Base-by-base conservation (phyloP, 2,797 vertebrate genomes). In the Notolepis coatsorum region DNA sequence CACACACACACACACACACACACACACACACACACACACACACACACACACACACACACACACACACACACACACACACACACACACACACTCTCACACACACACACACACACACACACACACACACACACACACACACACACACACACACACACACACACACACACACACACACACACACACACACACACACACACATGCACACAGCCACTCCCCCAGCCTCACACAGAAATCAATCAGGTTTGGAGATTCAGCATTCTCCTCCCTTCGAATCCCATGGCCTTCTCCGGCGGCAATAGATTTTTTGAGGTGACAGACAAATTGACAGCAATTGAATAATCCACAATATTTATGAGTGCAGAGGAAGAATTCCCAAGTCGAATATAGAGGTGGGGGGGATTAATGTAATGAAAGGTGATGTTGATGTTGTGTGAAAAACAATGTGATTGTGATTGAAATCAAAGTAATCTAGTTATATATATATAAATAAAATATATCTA, bases 321-420 rank as follows among this genome's bases (percentile, higher is more conserved):
- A 80, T 58, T 84, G 81, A 85, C 81, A 85, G 80, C 77, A 49
- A 75, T 66, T 65, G 79, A 86, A 86, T 84, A 84, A 81, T 81
- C 66, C 27, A 45, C 15, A 24, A 67, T 71, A 73, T 85, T 84
- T 84, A 82, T 82, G 73, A 65, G 53, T 31, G 15, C 51, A 15
- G 56, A 10, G 59, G 54, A 76, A 49, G 52, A 31, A 51, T 60
- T 81, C 52, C 56, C 60, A 73, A 74, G 59, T 61, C n/a, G n/a
- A n/a, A n/a, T n/a, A n/a, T n/a, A n/a, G n/a, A n/a, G 65, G 57
- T 23, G 15, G 35, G 39, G 39, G 27, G n/a, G n/a, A n/a, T n/a
- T n/a, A n/a, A n/a, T n/a, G 57, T 80, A 81, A 86, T 87, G 73
- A 75, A 87, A 77, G 68, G 74, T 75, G 78, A 77, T 81, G 75